These are phyloP conservation scores for Lota lota DNA, from an alignment of 2,113 vertebrate genomes.

Conservation along the genomic window DNA sequence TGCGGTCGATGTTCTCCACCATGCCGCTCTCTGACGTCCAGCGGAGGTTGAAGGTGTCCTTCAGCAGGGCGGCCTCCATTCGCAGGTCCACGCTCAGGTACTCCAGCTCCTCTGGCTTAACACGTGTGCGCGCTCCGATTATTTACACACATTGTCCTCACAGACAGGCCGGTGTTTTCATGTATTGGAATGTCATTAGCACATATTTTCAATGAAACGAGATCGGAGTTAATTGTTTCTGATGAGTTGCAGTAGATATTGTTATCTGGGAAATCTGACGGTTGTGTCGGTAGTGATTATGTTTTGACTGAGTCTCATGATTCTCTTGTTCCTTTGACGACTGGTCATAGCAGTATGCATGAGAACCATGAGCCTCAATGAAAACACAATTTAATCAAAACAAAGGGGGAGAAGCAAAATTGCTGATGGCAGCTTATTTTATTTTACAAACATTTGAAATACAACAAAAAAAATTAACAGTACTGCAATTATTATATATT, in stretches of 20 bases:
- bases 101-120: constrained; percentile 79
- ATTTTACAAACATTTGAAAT: not conserved
- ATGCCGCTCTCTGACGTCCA: constrained; percentile 84
- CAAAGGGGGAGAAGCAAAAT: not conserved
- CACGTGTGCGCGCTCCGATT: not conserved
- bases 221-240: no score
- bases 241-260: no score
- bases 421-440: not conserved
- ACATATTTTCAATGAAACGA: no score
- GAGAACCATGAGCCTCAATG: no score
- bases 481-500: not conserved
- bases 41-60: constrained; percentile 77
- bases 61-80: constrained; percentile 77
- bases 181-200: not conserved
- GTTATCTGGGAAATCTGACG: no score
- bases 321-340: no score
- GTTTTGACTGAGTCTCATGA: no score
- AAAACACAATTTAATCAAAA: no score
- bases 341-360: no score
- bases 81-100: constrained; percentile 77
- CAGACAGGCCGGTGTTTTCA: not conserved
- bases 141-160: not conserved
- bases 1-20: constrained; percentile 77
- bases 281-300: no score
- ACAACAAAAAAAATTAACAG: not conserved